Percentiles rank a stretch among this genome's conserved stretches.
Evolutionary conservation across 2,888 invertebrate genomes (phyloP).

Genomic region (Drosophila fungiperda): DNA sequence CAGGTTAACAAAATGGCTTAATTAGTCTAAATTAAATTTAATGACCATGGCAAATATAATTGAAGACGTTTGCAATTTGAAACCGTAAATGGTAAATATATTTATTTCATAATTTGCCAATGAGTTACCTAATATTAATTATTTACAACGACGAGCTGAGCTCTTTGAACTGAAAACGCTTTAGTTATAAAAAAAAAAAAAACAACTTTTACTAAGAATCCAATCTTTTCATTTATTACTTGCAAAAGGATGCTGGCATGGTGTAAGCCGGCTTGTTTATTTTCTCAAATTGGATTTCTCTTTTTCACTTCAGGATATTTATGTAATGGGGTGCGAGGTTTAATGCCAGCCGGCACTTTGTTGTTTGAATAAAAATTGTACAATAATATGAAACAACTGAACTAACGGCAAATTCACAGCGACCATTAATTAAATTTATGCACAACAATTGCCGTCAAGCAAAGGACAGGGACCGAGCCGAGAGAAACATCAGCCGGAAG

Average conservation of each 20-base stretch:
- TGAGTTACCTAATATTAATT: background rate
- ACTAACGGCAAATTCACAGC: slow-evolving; percentile 61
- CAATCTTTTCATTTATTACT: slow-evolving; percentile 2
- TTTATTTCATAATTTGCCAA: background rate
- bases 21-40: background rate
- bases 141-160: background rate
- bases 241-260: background rate
- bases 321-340: slow-evolving; percentile 24
- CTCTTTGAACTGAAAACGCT: background rate
- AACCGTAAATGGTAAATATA: background rate
- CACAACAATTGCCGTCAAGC: slow-evolving; percentile 37
- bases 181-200: background rate
- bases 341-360: slow-evolving; percentile 38
- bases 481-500: slow-evolving; percentile 48
- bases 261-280: slow-evolving; percentile 9
- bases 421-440: slow-evolving; percentile 74
- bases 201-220: background rate
- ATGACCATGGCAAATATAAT: background rate
- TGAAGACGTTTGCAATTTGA: background rate
- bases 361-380: slow-evolving; percentile 51
- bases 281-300: slow-evolving; percentile 4
- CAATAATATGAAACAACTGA: slow-evolving; percentile 61
- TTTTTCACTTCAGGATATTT: slow-evolving; percentile 24
- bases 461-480: slow-evolving; percentile 21
- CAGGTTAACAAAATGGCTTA: slow-evolving; percentile 13